Conservation (phyloP, 2,797 vertebrate genomes). For the Gymnothorax reevesii region DNA sequence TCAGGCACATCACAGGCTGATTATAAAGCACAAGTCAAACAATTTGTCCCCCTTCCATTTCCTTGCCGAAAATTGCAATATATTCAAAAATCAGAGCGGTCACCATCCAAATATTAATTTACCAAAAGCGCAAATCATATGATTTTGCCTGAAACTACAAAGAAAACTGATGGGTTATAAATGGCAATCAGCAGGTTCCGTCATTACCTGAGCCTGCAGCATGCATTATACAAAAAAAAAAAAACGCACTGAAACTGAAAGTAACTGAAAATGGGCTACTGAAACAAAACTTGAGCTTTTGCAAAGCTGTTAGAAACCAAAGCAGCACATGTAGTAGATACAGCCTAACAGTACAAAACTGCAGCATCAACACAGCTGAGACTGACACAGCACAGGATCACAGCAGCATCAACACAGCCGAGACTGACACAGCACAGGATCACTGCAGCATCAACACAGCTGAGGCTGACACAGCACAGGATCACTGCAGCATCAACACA, state of each 20-base stretch:
- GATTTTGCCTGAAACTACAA: constrained; percentile 4
- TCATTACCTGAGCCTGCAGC: constrained; percentile 1
- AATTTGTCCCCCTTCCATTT: too few relatives aligned
- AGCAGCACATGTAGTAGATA: neutral
- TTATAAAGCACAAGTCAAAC: too few relatives aligned
- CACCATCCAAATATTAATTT: neutral
- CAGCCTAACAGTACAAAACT: neutral
- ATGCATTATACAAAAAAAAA: neutral
- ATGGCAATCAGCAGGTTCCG: neutral
- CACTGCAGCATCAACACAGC: neutral
- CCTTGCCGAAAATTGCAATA: neutral
- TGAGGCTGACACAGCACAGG: too few relatives aligned
- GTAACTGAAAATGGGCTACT: neutral
- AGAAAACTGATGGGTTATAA: neutral
- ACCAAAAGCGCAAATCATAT: neutral
- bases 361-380: neutral
- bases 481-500: too few relatives aligned
- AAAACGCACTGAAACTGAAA: neutral
- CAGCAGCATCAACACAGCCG: neutral
- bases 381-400: neutral
- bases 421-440: neutral
- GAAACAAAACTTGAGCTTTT: neutral
- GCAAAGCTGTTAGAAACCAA: neutral
- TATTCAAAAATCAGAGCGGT: neutral
- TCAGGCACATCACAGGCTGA: neutral